These are phyloP conservation scores for Hylia prasina DNA, from an alignment of 2,113 vertebrate genomes.

Conservation along the genomic window DNA sequence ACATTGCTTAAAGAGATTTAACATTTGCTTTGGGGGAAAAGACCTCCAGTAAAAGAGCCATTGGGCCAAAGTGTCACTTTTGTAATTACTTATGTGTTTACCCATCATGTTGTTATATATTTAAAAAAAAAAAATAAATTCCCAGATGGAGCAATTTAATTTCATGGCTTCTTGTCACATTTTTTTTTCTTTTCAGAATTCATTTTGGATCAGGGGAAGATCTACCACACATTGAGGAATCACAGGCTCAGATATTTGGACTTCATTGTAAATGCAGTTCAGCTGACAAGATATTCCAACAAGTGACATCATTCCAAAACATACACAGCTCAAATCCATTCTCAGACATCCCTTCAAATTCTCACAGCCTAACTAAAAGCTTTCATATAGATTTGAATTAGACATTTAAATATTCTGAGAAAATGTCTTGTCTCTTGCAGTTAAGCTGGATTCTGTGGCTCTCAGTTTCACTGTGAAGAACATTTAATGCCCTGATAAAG, in stretches of 20 bases:
- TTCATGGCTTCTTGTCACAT: neutral
- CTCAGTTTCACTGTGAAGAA: neutral
- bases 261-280: constrained; percentile 7
- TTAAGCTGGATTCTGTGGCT: neutral
- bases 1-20: neutral
- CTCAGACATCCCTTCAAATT: neutral
- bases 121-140: neutral
- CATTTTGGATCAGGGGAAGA: neutral
- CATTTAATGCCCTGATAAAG: neutral
- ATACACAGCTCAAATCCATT: neutral
- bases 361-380: neutral
- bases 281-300: constrained; percentile 11
- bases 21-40: constrained; percentile 4
- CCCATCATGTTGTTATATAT: neutral
- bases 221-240: neutral
- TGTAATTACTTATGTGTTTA: neutral
- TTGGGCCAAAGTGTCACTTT: neutral
- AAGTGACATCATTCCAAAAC: constrained; percentile 5
- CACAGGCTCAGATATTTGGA: neutral
- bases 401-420: neutral
- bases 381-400: neutral
- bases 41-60: neutral
- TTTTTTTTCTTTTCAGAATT: neutral
- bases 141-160: constrained; percentile 7
- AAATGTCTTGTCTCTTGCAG: neutral